Conservation (phyloP, 1,140 invertebrate species). For the Episyrphus balteatus region DNA sequence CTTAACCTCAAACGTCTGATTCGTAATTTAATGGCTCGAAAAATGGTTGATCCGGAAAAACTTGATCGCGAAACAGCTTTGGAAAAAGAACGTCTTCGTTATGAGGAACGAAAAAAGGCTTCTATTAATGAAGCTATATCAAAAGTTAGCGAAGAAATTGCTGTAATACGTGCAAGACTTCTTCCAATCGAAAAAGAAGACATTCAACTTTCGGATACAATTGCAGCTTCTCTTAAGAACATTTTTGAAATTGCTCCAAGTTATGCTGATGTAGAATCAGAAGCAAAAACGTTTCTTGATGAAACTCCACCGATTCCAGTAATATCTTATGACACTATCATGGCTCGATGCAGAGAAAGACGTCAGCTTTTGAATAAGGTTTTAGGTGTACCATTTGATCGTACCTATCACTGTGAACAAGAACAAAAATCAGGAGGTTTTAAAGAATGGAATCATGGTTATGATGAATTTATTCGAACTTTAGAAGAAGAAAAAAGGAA, state of each 20-base stretch:
- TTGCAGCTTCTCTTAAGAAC: slow-evolving; percentile 15
- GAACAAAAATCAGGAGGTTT: too few species aligned
- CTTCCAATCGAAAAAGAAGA: slow-evolving; percentile 23
- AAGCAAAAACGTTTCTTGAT: slow-evolving; percentile 13
- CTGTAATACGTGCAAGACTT: slow-evolving; percentile 20
- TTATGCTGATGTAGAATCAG: slow-evolving; percentile 13
- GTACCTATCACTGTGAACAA: too few species aligned
- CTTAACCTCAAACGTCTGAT: slow-evolving; percentile 30
- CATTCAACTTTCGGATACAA: slow-evolving; percentile 24
- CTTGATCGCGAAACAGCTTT: slow-evolving; percentile 26
- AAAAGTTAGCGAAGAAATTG: slow-evolving; percentile 22
- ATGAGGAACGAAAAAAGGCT: slow-evolving; percentile 27
- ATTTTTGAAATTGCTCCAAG: slow-evolving; percentile 12
- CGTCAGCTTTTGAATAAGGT: slow-evolving; percentile 26
- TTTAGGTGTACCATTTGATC: slow-evolving; percentile 11
- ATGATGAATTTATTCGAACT: too few species aligned
- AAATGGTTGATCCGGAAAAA: slow-evolving; percentile 31
- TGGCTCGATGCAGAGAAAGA: slow-evolving; percentile 22
- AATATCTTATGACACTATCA: slow-evolving; percentile 24
- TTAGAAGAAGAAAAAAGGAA: too few species aligned
- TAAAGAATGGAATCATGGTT: too few species aligned
- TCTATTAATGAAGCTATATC: slow-evolving; percentile 17
- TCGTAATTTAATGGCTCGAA: slow-evolving; percentile 30
- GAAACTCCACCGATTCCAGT: slow-evolving; percentile 16
- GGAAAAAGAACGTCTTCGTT: slow-evolving; percentile 25